Evolutionary conservation across 2,797 vertebrate species (phyloP).

Genomic region (Sus cebifrons): DNA sequence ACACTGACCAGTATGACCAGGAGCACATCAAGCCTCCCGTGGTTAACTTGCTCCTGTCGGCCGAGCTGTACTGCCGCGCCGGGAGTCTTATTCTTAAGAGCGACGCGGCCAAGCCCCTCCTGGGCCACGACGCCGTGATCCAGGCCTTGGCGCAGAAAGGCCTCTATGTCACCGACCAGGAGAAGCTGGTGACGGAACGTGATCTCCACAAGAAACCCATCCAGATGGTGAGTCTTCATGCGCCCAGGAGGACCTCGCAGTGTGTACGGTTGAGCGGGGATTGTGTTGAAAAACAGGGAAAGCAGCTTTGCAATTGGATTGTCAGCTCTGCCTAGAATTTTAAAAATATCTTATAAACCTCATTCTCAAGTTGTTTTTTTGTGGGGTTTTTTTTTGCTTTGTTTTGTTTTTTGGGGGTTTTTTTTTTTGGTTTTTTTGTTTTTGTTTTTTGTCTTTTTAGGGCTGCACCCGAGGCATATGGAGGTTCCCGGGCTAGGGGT

Average conservation of each 20-base stretch:
- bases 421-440: too few relatives aligned
- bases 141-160: conserved; percentile 97
- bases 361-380: background rate
- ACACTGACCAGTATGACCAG: conserved; percentile 99
- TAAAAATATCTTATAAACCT: background rate
- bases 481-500: too few relatives aligned
- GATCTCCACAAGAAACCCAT: conserved; percentile 97
- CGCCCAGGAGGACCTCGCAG: background rate
- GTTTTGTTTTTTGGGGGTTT: too few relatives aligned
- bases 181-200: conserved; percentile 96
- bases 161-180: conserved; percentile 97
- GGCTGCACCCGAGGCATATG: too few relatives aligned
- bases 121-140: conserved; percentile 97
- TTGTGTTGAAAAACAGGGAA: background rate
- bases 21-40: conserved; percentile 99
- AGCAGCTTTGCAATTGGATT: background rate
- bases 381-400: too few relatives aligned
- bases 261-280: background rate
- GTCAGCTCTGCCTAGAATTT: conserved; percentile 14
- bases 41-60: conserved; percentile 96
- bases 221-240: conserved; percentile 95
- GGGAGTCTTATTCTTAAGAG: conserved; percentile 97
- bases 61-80: conserved; percentile 97
- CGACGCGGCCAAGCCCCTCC: conserved; percentile 94
- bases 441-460: too few relatives aligned